phyloP scores from a whole-genome alignment of 2,888 invertebrate species.

The Agrotis exclamationis region DNA sequence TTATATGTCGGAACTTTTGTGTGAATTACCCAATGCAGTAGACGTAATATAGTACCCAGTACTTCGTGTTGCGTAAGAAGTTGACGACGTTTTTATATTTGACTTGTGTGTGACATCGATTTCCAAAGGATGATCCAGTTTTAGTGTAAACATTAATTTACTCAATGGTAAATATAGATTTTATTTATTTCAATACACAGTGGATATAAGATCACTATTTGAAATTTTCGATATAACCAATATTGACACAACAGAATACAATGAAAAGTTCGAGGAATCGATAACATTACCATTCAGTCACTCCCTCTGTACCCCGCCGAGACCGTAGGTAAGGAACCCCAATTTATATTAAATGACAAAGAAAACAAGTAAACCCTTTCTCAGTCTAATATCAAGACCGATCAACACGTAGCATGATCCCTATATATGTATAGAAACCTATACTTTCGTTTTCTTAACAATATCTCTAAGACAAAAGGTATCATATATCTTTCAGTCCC shows the following conservation, averaged over 20 bases:
- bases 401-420: slow-evolving; percentile 31
- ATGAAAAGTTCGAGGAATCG: slow-evolving; percentile 1
- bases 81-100: not conserved
- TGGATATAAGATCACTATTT: not conserved
- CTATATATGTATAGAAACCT: slow-evolving; percentile 21
- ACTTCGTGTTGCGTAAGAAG: slow-evolving; percentile 10
- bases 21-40: slow-evolving; percentile 16
- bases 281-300: not conserved
- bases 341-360: slow-evolving; percentile 35
- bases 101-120: not conserved
- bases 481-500: slow-evolving; percentile 26
- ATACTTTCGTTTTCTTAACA: slow-evolving; percentile 35
- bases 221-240: not conserved
- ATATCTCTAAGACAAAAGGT: slow-evolving; percentile 35
- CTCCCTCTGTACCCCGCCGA: slow-evolving; percentile 4
- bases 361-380: slow-evolving; percentile 47
- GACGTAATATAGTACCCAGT: not conserved
- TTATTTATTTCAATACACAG: not conserved
- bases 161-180: not conserved
- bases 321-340: slow-evolving; percentile 3
- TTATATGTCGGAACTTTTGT: slow-evolving; percentile 29
- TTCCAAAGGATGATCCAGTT: not conserved
- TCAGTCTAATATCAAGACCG: slow-evolving; percentile 24
- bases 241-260: not conserved
- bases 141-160: not conserved